Percentiles rank a stretch among this genome's conserved stretches.
These are phyloP conservation scores for Apotomis betuletana DNA, from an alignment of 2,888 invertebrate species.

Conservation along the genomic window DNA sequence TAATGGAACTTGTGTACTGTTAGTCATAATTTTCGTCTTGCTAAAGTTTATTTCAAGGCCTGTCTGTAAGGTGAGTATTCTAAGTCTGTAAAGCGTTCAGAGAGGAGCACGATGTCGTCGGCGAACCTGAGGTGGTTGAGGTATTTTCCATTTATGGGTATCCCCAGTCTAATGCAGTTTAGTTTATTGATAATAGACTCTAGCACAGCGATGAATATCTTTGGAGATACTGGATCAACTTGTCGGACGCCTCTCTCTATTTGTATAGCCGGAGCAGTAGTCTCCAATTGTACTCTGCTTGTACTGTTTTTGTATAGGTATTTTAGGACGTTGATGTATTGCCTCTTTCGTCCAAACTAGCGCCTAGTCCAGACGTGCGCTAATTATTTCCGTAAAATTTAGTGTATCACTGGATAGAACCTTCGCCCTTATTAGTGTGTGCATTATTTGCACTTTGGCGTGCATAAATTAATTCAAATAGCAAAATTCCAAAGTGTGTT, in stretches of 20 bases:
- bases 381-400: too few relatives aligned
- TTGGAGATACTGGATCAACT: neutral
- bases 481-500: neutral
- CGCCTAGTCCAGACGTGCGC: too few relatives aligned
- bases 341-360: too few relatives aligned
- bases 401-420: too few relatives aligned
- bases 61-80: constrained; percentile 6
- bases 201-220: neutral
- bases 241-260: neutral
- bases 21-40: neutral
- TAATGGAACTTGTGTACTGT: neutral
- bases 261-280: neutral
- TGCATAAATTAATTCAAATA: neutral
- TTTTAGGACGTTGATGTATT: constrained; percentile 4
- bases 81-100: too few relatives aligned
- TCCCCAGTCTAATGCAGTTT: too few relatives aligned
- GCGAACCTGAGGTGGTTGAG: neutral
- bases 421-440: too few relatives aligned
- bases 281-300: constrained; percentile 1
- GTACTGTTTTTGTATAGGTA: neutral
- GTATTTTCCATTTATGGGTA: too few relatives aligned
- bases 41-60: constrained; percentile 2
- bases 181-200: neutral
- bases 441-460: neutral
- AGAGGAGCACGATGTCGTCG: neutral